Base-by-base conservation (phyloP, 1,140 invertebrate genomes). In the Lithobius niger region DNA sequence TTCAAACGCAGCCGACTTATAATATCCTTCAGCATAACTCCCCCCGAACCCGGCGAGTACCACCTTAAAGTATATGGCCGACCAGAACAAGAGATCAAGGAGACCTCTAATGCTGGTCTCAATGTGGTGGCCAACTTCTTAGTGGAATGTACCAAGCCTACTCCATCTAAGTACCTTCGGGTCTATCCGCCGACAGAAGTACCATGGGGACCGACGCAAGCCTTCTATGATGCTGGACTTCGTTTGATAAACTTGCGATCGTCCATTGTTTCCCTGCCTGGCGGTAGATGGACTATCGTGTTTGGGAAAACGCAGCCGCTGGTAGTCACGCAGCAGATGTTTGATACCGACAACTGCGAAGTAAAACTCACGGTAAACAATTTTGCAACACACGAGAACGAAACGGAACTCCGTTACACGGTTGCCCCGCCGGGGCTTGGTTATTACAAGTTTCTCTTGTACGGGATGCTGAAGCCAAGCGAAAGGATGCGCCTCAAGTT, bases 171-270 rank as follows among this genome's bases (percentile, higher is more conserved):
- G 15, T 13, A 2, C 65, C 50, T 57, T 6, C 49, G 25, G n/a
- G 64, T 66, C 1, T 67, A 63, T 55, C 68, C 68, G 1, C 42
- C 65, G 2, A 65, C 64, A 52, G 65, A 70, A 55, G 59, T 67
- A n/a, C 67, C 67, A 1, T 70, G 68, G 68, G 68, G 68, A 13
- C 66, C 65, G 13, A 69, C 64, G 13, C 65, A 67, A 44, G 59
- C 62, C 13, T 63, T 70, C 47, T 68, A 61, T 55, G 61, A 70
- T 56, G 67, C 61, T 52, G 66, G 64, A 18, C 60, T 69, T 4
- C 16, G 22, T 16, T 36, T 36, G n/a, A 45, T 45, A 21, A 19
- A 19, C 18, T 16, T 6, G 6, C 4, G 16, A 19, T 19, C 43
- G 4, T 19, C 19, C 19, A 19, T 45, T 19, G 4, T 45, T 18